Evolutionary conservation across 2,113 vertebrate species (phyloP), one percentile per base, ranked within the genome.

Genomic region (Phycodurus eques): DNA sequence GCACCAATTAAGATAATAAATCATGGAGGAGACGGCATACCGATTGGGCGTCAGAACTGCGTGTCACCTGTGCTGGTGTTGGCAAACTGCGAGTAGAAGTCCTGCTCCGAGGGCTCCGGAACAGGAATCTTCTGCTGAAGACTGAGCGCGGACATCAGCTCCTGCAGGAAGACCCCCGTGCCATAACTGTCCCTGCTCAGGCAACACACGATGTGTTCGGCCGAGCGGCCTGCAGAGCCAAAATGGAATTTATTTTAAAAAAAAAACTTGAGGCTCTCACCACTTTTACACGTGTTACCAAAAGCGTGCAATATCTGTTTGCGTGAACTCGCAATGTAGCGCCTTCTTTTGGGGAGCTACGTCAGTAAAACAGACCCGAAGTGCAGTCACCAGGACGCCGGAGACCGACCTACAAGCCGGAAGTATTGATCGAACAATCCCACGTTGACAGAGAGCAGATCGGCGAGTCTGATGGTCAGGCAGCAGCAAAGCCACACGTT

Each of bases 371-470:
- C 46, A 14, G 46, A 47, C 46, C 13, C 46, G 1, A 11, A 47
- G 46, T 14, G 46, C 15, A 49, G 2, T 20, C 2, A 20, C 2
- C 51, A n/a, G 51, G 51, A 54, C 1, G 20, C 13, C 56, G 4
- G 12, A 59, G 14, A 91, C 94, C 90, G 73, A 98, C 98, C 98
- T 44, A 96, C 92, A 44, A 99, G 92, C 80, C 97, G 89, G 92
- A 99, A 99, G 89, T 96, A 96, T 80, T 99, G 98, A 90, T 99
- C 98, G 3, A 99, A 99, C 68, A 99, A 94, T 44, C 98, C 98
- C 81, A 99, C 94, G 0, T 98, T 98, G 62, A 99, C 95, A 85
- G 94, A 90, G 93, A 95, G 88, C 90, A 96, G 78, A 91, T 90
- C 83, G 11, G 81, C 80, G 54, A 91, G 83, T 42, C 77, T 67